phyloP scores from a whole-genome alignment of 2,888 invertebrate genomes.

The Phyllotreta cruciferae region DNA sequence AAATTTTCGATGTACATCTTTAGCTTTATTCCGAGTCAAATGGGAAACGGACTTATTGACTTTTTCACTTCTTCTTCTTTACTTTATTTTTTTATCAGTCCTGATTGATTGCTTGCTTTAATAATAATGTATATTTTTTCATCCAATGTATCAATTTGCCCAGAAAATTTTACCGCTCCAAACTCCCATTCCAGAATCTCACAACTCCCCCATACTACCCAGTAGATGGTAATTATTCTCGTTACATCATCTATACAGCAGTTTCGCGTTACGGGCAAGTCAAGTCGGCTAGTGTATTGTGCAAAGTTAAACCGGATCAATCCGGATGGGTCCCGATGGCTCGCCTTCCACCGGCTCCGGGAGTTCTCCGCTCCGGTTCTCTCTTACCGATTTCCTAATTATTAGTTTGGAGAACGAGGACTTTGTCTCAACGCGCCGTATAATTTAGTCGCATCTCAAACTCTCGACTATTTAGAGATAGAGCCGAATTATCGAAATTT shows the following conservation, averaged over 20 bases:
- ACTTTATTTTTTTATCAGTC: neutral
- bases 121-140: neutral
- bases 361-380: neutral
- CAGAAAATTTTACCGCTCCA: neutral
- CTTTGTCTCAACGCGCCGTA: conserved; percentile 5
- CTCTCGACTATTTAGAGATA: neutral
- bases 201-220: too few species aligned
- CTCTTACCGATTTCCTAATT: conserved; percentile 3
- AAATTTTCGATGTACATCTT: conserved; percentile 38
- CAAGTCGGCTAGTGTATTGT: too few species aligned
- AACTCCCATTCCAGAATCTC: too few species aligned
- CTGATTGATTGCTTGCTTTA: conserved; percentile 20
- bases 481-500: too few species aligned
- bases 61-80: conserved; percentile 15
- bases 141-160: neutral
- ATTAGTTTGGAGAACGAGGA: conserved; percentile 4
- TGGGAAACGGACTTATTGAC: conserved; percentile 26
- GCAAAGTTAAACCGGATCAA: neutral
- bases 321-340: neutral
- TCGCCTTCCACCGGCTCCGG: neutral
- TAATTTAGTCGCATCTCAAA: conserved; percentile 9
- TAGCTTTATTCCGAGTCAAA: conserved; percentile 28
- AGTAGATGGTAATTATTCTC: too few species aligned
- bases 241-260: too few species aligned
- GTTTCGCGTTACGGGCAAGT: too few species aligned